A percentile compares a stretch with the other conserved stretches of the same genome.
These are phyloP conservation scores for Ctenochaetus hawaiiensis DNA, from an alignment of 2,797 vertebrate species.

Conservation along the genomic window DNA sequence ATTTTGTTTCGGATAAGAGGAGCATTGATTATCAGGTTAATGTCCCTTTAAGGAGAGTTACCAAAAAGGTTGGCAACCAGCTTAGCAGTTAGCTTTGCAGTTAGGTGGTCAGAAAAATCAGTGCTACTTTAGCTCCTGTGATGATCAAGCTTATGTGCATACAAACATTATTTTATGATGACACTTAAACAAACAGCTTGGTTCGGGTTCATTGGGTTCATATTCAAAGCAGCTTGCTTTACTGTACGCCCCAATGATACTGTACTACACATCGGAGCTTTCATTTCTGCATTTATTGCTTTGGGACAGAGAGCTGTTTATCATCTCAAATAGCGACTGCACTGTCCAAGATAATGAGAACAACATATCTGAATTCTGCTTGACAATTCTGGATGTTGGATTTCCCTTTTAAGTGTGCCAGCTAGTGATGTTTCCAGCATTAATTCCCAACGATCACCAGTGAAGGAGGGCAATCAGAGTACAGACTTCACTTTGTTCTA, in stretches of 20 bases:
- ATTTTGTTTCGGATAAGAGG: slow-evolving; percentile 6
- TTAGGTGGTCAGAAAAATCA: slow-evolving; percentile 1
- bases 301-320: slow-evolving; percentile 62
- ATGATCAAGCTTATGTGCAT: not conserved
- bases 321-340: slow-evolving; percentile 60
- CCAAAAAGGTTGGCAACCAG: not conserved
- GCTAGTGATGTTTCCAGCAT: slow-evolving; percentile 56
- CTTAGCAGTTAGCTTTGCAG: not conserved
- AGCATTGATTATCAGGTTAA: slow-evolving; percentile 21
- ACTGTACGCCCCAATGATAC: slow-evolving; percentile 33
- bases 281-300: slow-evolving; percentile 64
- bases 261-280: slow-evolving; percentile 55
- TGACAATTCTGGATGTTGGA: slow-evolving; percentile 56
- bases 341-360: slow-evolving; percentile 67
- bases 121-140: not conserved
- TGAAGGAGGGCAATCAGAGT: slow-evolving; percentile 64
- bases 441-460: slow-evolving; percentile 68
- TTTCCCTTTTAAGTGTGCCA: slow-evolving; percentile 59
- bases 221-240: slow-evolving; percentile 41
- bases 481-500: slow-evolving; percentile 69
- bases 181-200: slow-evolving; percentile 23
- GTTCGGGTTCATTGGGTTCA: slow-evolving; percentile 39
- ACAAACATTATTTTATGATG: slow-evolving; percentile 14
- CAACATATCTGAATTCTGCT: slow-evolving; percentile 57
- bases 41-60: slow-evolving; percentile 1